phyloP scores from a whole-genome alignment of 2,797 vertebrate genomes.

The Anniella stebbinsi region DNA sequence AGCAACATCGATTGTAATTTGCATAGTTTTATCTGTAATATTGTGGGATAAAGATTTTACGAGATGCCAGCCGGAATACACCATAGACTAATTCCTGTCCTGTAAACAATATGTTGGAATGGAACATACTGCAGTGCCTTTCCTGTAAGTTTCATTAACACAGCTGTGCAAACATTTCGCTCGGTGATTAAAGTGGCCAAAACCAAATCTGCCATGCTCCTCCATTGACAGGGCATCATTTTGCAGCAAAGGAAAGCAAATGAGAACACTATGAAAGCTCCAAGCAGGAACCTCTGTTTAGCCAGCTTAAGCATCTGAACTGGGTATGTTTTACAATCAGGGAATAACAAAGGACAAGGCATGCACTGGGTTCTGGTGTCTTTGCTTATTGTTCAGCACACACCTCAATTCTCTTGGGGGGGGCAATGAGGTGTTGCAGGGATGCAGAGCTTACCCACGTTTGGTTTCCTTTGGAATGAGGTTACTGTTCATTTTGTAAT shows the following conservation, averaged over 20 bases:
- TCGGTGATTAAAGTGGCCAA: fast-evolving
- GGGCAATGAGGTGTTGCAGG: background rate
- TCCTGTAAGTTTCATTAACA: background rate
- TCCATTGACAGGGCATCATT: background rate
- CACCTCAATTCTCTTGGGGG: background rate
- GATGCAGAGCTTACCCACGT: background rate
- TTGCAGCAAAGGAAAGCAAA: fast-evolving
- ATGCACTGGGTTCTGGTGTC: background rate
- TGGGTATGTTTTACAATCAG: background rate
- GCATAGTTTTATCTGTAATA: background rate
- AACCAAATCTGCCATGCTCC: background rate
- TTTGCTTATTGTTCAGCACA: background rate
- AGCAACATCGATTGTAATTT: conserved; percentile 8
- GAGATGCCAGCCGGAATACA: conserved; percentile 32
- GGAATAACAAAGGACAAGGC: background rate
- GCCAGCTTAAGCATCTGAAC: background rate
- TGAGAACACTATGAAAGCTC: background rate
- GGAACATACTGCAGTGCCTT: background rate
- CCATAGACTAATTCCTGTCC: fast-evolving
- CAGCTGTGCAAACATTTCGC: conserved; percentile 5
- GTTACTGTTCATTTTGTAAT: background rate
- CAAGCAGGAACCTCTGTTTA: background rate
- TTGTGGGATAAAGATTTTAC: fast-evolving
- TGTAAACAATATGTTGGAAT: conserved; percentile 20
- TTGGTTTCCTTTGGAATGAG: conserved; percentile 6